Evolutionary conservation across 2,888 invertebrate species (phyloP), one percentile per base, ranked within the genome.

Genomic region (Carterocephalus palaemon): DNA sequence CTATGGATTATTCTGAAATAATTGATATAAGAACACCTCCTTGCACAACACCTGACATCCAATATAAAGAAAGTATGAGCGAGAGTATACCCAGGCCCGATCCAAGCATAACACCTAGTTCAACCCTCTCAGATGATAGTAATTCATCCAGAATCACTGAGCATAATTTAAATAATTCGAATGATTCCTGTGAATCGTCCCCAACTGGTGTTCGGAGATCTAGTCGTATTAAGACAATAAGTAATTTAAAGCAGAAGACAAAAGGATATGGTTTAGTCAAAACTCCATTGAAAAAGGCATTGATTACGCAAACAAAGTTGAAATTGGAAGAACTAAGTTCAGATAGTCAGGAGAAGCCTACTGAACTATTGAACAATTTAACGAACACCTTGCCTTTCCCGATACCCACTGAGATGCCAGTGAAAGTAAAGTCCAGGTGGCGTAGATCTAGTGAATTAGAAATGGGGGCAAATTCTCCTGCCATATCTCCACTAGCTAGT

Each of bases 381-480:
- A 70, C 83, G 8, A 77, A 77, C 47, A 81, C 86, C 24, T 75
- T 79, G 32, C 76, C 85, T 38, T 82, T 83, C 40, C 78, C 80
- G 12, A 77, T 88, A 23, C 76, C 81, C 36, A 85, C 85, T 38
- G 88, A 88, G 41, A 92, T 92, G 80, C 93, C 93, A 1, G 92
- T 93, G 0, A 93, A 93, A 80, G 93, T 94, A 0, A 94, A 94
- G 65, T 93, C 93, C 6, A 86, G 93, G 6, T 94, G 93, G 93
- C 77, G 93, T 47, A 79, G 93, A 51, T 93, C 92, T 1, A 92
- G 92, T 71, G 93, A 93, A 63, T 75, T 93, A 43, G 93, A 93
- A 71, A 91, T 92, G 91, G 83, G 80, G 4, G 78, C 80, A 13
- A 67, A 62, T 49, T 81, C 86, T n/a, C 79, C 81, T 10, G 74